Conservation (phyloP, 2,113 vertebrate genomes). For the Anhinga anhinga region DNA sequence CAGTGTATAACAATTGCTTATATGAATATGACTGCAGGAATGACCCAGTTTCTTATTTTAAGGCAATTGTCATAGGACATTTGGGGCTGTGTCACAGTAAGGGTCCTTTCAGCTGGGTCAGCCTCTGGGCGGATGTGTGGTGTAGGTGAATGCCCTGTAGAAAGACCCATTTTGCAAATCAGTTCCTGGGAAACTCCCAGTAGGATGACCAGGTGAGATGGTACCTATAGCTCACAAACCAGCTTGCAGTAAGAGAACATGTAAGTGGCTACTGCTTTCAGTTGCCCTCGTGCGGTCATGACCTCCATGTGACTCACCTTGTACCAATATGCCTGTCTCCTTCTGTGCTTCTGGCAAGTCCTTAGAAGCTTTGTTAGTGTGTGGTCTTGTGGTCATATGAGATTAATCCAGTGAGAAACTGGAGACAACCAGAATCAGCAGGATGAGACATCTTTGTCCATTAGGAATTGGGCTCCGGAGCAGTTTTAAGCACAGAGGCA, state of each 20-base stretch:
- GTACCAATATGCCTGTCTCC: background rate
- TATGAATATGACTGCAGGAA: background rate
- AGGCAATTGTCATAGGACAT: background rate
- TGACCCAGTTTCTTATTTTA: constrained; percentile 42
- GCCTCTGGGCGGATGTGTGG: background rate
- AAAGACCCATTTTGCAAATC: background rate
- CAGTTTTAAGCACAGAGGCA: background rate
- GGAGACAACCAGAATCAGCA: background rate
- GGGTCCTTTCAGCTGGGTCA: background rate
- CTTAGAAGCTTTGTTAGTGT: background rate
- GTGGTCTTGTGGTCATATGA: background rate
- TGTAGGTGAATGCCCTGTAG: background rate
- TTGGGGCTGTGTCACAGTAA: background rate
- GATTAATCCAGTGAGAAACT: background rate
- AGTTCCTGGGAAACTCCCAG: background rate
- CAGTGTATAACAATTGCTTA: background rate
- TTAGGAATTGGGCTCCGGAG: background rate
- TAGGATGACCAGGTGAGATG: background rate
- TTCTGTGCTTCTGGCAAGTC: background rate
- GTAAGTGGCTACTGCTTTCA: background rate
- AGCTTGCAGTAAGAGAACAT: background rate
- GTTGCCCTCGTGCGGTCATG: background rate
- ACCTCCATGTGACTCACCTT: background rate
- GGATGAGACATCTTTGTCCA: background rate
- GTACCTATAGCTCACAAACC: background rate